These are phyloP conservation scores for Antennarius striatus DNA, from an alignment of 2,113 vertebrate genomes.

Conservation along the genomic window DNA sequence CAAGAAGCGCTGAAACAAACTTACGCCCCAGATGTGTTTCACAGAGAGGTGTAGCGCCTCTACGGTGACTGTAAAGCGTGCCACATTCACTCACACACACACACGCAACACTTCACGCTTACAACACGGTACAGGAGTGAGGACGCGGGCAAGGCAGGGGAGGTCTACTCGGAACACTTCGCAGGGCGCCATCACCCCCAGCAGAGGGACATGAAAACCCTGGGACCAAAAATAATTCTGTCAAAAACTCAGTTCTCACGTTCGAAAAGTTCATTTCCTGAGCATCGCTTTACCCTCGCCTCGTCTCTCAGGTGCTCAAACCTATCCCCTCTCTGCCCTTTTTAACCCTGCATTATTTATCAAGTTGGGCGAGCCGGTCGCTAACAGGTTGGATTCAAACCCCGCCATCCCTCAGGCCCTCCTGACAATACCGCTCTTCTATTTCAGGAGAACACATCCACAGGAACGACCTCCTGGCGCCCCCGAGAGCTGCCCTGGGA, in stretches of 20 bases:
- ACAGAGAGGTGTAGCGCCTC: constrained; percentile 15
- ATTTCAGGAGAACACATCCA: constrained; percentile 41
- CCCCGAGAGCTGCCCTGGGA: constrained; percentile 35
- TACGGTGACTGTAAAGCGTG: constrained; percentile 23
- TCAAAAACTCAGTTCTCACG: constrained; percentile 25
- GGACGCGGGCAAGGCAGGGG: constrained; percentile 6
- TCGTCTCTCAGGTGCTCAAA: constrained; percentile 37
- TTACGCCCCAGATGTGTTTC: constrained; percentile 14
- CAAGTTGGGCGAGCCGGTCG: constrained; percentile 33
- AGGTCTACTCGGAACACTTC: constrained; percentile 16
- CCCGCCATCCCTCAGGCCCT: background rate
- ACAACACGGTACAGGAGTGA: constrained; percentile 1
- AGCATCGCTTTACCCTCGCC: constrained; percentile 28
- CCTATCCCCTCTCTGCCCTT: constrained; percentile 25
- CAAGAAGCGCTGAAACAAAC: constrained; percentile 31
- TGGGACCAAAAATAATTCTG: constrained; percentile 45
- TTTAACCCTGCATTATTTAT: constrained; percentile 69
- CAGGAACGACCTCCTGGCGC: constrained; percentile 12
- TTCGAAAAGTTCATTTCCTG: constrained; percentile 33
- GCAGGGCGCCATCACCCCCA: constrained; percentile 31
- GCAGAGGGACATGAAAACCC: constrained; percentile 22
- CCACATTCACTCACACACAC: constrained; percentile 41
- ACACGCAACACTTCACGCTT: too few relatives aligned
- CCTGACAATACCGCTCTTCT: constrained; percentile 38
- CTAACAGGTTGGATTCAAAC: constrained; percentile 50